Conservation (phyloP, 2,113 vertebrate species). For the Hemicordylus capensis region DNA sequence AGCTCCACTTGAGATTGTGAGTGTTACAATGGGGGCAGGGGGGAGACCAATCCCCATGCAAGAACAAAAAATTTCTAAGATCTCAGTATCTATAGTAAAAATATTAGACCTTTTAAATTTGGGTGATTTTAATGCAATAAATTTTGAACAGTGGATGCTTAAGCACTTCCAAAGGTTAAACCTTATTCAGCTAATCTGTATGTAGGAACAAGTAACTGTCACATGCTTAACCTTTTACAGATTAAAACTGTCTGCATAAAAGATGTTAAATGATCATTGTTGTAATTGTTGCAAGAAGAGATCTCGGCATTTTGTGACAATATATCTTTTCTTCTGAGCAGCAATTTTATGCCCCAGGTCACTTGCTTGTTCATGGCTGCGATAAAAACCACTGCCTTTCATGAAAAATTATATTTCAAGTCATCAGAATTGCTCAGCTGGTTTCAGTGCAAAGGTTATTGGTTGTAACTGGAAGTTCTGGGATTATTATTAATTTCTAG, state of each 20-base stretch:
- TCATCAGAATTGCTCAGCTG: conserved; percentile 48
- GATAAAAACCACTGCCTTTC: conserved; percentile 60
- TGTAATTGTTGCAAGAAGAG: conserved; percentile 72
- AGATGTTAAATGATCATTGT: conserved; percentile 70
- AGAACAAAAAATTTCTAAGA: conserved; percentile 27
- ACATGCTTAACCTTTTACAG: conserved; percentile 77
- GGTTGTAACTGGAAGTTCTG: conserved; percentile 37
- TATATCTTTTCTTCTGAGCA: conserved; percentile 49
- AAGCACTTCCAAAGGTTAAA: conserved; percentile 76
- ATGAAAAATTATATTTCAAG: conserved; percentile 51
- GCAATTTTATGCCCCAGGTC: conserved; percentile 66
- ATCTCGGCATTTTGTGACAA: conserved; percentile 65
- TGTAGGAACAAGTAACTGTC: conserved; percentile 76
- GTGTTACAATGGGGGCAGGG: neutral
- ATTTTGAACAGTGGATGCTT: conserved; percentile 61
- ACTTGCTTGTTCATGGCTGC: conserved; percentile 47
- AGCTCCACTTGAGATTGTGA: neutral
- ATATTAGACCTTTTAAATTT: conserved; percentile 68
- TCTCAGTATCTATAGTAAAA: conserved; percentile 53
- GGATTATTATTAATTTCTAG: conserved; percentile 49
- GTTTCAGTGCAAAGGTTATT: conserved; percentile 55
- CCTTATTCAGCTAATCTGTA: conserved; percentile 70
- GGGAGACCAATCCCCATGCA: conserved; percentile 54
- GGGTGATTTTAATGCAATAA: conserved; percentile 61
- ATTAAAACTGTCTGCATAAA: conserved; percentile 76